Conservation (phyloP, 2,888 invertebrate species). For the Pocota personata region DNA sequence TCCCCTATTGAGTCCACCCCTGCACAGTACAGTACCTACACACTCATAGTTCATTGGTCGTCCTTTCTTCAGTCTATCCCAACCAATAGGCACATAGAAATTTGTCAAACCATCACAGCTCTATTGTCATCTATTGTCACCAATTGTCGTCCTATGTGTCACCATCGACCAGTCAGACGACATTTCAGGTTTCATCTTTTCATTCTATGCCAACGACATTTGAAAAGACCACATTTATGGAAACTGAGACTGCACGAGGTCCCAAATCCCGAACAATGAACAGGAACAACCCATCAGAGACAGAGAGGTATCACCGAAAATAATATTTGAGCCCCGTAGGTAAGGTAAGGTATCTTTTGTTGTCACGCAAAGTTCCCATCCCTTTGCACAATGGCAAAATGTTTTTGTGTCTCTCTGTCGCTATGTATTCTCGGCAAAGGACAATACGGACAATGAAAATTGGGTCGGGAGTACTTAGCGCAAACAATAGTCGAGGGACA, state of each 20-base stretch:
- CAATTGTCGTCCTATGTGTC: constrained; percentile 57
- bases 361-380: constrained; percentile 70
- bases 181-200: constrained; percentile 43
- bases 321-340: constrained; percentile 20
- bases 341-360: constrained; percentile 66
- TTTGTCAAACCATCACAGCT: constrained; percentile 44
- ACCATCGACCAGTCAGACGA: constrained; percentile 68
- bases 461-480: constrained; percentile 70
- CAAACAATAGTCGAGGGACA: constrained; percentile 66
- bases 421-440: constrained; percentile 11
- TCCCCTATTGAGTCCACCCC: background rate
- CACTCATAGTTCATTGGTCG: constrained; percentile 39
- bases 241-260: constrained; percentile 12
- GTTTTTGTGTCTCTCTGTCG: constrained; percentile 40
- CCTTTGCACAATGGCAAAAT: constrained; percentile 69
- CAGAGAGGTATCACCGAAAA: constrained; percentile 54
- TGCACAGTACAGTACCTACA: background rate
- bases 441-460: constrained; percentile 63
- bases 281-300: constrained; percentile 72
- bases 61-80: background rate
- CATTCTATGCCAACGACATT: background rate
- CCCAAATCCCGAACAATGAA: constrained; percentile 61
- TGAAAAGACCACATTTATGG: constrained; percentile 3
- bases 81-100: constrained; percentile 52
- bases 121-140: constrained; percentile 40